Evolutionary conservation across 2,113 vertebrate genomes (phyloP), one percentile per base, ranked within the genome.

Genomic region (Trachemys scripta): DNA sequence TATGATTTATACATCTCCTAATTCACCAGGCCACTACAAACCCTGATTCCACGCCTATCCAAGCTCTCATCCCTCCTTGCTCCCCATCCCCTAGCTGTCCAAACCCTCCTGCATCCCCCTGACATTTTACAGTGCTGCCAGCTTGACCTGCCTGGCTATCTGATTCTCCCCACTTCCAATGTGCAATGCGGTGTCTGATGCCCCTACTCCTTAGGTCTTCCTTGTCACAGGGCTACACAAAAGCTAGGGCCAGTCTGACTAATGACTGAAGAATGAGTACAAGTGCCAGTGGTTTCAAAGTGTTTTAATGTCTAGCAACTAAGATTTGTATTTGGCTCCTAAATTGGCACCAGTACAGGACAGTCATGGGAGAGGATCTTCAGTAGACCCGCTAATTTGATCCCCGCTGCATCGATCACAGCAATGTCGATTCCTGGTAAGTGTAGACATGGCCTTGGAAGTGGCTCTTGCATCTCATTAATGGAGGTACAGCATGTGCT

Each of bases 171-270:
- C 82, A 4, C 53, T 78, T 84, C 81, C 69, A 27, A 20, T 2
- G 0, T 4, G 27, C 0, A 6, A 54, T 62, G 24, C 65, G 0
- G 0, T 85, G 51, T 54, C 51, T 84, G 69, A 38, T 91, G 89
- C 42, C 12, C 75, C 59, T 51, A 2, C 57, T n/a, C 35, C 19
- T 35, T 69, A 38, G 35, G 65, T 17, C 86, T 6, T 3, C 69
- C 1, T 53, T 82, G 51, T 76, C 86, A 80, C 31, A 54, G 57
- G 84, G 31, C 42, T 84, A 83, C 88, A 35, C 85, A 56, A 72
- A 6, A 51, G 93, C 78, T 92, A 75, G 83, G 14, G 8, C 75
- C 54, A 88, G 62, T 59, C 80, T 82, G n/a, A 27, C 45, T 72
- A 45, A 93, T 50, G 82, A 50, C 31, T 49, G 80, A 85, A 80